A percentile compares a stretch with the other conserved stretches of the same genome.
phyloP scores from a whole-genome alignment of 2,888 invertebrate genomes.

The Herminia tarsipennalis region DNA sequence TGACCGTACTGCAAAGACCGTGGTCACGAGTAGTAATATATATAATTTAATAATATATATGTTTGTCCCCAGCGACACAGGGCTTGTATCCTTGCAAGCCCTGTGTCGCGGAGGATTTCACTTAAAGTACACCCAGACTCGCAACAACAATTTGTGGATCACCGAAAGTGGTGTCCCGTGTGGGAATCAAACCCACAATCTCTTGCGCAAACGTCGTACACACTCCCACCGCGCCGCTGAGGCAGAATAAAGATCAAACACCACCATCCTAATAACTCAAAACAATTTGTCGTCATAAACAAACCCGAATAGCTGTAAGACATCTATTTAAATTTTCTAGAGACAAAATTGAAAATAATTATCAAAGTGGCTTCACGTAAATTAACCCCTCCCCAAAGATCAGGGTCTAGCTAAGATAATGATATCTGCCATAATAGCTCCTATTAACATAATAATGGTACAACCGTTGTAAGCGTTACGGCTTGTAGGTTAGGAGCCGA shows the following conservation, averaged over 20 bases:
- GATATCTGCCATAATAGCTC: slow-evolving; percentile 58
- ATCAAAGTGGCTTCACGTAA: slow-evolving; percentile 30
- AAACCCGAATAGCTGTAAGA: slow-evolving; percentile 25
- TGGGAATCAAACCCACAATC: too few species aligned
- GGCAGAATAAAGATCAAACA: not conserved
- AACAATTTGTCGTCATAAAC: slow-evolving; percentile 26
- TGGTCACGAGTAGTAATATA: too few species aligned
- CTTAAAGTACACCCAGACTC: too few species aligned
- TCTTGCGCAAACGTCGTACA: too few species aligned
- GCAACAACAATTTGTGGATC: too few species aligned
- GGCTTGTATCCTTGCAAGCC: too few species aligned
- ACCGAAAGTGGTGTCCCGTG: too few species aligned
- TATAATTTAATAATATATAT: too few species aligned
- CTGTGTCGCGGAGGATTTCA: too few species aligned
- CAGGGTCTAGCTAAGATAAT: slow-evolving; percentile 50
- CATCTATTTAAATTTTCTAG: slow-evolving; percentile 35
- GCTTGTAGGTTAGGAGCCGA: slow-evolving; percentile 19
- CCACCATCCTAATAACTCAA: not conserved
- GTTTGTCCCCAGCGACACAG: too few species aligned
- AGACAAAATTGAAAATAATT: slow-evolving; percentile 50
- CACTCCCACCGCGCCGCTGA: too few species aligned
- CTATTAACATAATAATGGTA: slow-evolving; percentile 63
- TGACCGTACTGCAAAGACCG: too few species aligned
- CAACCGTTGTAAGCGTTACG: slow-evolving; percentile 48
- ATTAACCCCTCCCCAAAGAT: slow-evolving; percentile 56